phyloP scores from a whole-genome alignment of 2,113 vertebrate species.

The Coryphaenoides rupestris region DNA sequence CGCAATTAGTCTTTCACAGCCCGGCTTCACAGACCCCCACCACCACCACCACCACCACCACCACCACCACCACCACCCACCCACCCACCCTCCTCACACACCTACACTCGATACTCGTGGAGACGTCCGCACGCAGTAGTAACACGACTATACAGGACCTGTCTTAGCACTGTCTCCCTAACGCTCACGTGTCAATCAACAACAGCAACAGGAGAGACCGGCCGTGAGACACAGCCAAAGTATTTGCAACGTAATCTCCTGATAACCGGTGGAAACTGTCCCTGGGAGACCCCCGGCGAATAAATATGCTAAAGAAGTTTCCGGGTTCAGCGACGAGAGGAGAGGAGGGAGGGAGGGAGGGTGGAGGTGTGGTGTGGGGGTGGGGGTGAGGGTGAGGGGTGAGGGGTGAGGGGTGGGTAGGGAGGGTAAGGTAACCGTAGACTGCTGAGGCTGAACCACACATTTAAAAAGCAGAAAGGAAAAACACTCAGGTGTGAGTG shows the following conservation, averaged over 20 bases:
- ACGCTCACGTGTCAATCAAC: too few relatives aligned
- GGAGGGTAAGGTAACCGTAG: neutral
- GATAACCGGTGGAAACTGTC: neutral
- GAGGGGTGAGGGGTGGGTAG: constrained; percentile 1
- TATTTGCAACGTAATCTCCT: too few relatives aligned
- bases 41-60: constrained; percentile 32
- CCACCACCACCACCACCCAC: constrained; percentile 34
- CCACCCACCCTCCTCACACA: neutral
- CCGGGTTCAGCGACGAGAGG: constrained; percentile 6
- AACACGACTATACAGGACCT: too few relatives aligned
- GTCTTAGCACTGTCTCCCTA: too few relatives aligned
- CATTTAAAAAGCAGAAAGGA: neutral
- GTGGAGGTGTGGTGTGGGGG: constrained; percentile 4
- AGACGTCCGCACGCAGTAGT: too few relatives aligned
- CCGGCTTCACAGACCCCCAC: too few relatives aligned
- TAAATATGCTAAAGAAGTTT: neutral
- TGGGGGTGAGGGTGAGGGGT: neutral
- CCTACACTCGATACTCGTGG: too few relatives aligned
- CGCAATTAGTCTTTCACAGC: constrained; percentile 57
- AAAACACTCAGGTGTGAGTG: neutral
- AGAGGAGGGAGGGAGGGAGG: neutral
- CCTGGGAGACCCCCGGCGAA: neutral
- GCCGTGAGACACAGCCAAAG: too few relatives aligned
- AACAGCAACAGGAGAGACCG: too few relatives aligned
- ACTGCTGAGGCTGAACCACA: neutral